phyloP scores from a whole-genome alignment of 2,888 invertebrate genomes.

The Allolobophora icterica region DNA sequence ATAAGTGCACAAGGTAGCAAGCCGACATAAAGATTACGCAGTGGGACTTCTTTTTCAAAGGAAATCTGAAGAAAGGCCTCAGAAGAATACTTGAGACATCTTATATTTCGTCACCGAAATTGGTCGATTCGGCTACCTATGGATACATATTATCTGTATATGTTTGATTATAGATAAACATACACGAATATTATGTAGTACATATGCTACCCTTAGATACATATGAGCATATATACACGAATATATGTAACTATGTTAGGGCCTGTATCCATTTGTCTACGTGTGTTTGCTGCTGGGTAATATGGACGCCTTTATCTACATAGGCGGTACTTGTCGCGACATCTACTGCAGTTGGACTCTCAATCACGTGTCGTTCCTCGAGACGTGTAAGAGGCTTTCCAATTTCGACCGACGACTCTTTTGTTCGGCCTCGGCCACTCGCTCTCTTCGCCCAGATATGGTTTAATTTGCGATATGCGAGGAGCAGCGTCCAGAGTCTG shows the following conservation, averaged over 20 bases:
- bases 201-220: no score
- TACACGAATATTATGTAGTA: background rate
- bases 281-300: background rate
- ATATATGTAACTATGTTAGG: background rate
- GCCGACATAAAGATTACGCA: no score
- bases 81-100: background rate
- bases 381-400: background rate
- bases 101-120: background rate
- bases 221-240: background rate
- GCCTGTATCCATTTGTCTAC: background rate
- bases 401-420: conserved; percentile 11
- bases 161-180: background rate
- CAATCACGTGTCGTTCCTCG: background rate
- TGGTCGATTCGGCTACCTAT: no score
- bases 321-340: background rate
- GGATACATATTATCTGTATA: no score
- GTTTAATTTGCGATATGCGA: background rate
- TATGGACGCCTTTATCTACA: background rate
- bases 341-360: background rate
- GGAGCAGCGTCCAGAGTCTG: background rate
- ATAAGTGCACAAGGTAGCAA: no score
- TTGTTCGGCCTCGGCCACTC: background rate
- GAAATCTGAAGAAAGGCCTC: background rate
- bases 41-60: background rate
- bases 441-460: background rate